A percentile compares a stretch with the other conserved stretches of the same genome.
Evolutionary conservation across 2,113 vertebrate genomes (phyloP).

Genomic region (Herpetotheres cachinnans): DNA sequence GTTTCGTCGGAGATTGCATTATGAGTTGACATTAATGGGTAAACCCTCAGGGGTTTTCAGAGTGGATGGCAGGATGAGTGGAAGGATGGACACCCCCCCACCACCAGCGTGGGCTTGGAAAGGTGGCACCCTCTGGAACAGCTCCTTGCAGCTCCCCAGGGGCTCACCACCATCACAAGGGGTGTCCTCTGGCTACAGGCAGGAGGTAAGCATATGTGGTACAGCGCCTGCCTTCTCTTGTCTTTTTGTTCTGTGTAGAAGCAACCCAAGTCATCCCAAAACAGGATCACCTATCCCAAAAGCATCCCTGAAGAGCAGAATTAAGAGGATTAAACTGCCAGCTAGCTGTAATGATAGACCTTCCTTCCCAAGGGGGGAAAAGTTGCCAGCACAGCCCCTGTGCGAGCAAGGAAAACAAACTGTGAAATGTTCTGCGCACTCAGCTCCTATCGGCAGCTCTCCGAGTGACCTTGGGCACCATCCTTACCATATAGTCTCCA

Average conservation of each 20-base stretch:
- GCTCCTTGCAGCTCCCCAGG: not conserved
- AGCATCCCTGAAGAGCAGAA: not conserved
- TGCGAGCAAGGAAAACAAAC: not conserved
- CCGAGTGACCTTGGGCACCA: not conserved
- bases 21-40: not conserved
- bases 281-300: not conserved
- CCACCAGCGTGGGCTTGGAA: not conserved
- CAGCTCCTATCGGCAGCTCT: not conserved
- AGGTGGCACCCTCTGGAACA: not conserved
- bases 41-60: not conserved
- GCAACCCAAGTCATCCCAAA: not conserved
- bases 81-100: not conserved
- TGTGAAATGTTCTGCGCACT: not conserved
- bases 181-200: not conserved
- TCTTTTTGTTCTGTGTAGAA: not conserved
- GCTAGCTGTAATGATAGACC: not conserved
- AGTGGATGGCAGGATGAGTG: not conserved
- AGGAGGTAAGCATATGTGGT: not conserved
- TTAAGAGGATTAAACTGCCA: not conserved
- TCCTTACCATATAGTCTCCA: not conserved
- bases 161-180: not conserved
- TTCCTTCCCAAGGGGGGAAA: not conserved
- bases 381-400: not conserved
- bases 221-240: not conserved
- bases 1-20: fast-evolving